Conservation (phyloP, 2,888 invertebrate genomes). For the Caenorhabditis plicata region DNA sequence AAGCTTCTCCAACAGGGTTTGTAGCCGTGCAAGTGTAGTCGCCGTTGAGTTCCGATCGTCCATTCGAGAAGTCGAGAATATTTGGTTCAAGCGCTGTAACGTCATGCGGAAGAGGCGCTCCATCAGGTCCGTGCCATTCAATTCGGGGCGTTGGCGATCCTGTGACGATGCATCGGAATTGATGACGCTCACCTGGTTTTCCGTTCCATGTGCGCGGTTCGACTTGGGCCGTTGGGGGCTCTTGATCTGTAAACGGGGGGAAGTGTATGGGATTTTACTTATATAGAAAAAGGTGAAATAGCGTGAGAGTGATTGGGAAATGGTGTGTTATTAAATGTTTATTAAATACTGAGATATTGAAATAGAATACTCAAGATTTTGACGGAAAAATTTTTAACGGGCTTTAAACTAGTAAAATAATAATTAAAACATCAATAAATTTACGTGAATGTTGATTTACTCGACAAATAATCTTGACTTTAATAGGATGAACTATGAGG, state of each 20-base stretch:
- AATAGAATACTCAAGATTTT: too few species aligned
- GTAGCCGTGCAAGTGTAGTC: conserved; percentile 61
- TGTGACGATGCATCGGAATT: conserved; percentile 61
- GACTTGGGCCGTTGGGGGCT: conserved; percentile 63
- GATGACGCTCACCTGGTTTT: conserved; percentile 60
- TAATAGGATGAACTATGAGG: too few species aligned
- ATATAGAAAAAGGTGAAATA: too few species aligned
- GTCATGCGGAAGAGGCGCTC: conserved; percentile 59
- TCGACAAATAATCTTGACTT: too few species aligned
- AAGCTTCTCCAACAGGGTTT: conserved; percentile 53
- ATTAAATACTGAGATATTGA: too few species aligned
- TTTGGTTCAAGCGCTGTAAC: conserved; percentile 61
- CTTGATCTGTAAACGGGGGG: conserved; percentile 52
- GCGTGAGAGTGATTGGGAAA: too few species aligned
- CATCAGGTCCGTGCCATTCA: conserved; percentile 61
- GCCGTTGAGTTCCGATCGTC: conserved; percentile 50
- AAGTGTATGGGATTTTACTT: background rate
- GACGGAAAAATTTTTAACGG: too few species aligned
- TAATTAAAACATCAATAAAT: too few species aligned
- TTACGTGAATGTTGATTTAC: too few species aligned
- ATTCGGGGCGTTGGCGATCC: conserved; percentile 60
- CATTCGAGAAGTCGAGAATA: conserved; percentile 53
- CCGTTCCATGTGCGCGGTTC: conserved; percentile 64
- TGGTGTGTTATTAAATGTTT: too few species aligned
- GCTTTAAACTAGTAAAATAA: too few species aligned